These are phyloP conservation scores for Peromyscus polionotus DNA, from an alignment of 2,113 vertebrate genomes.

Conservation along the genomic window DNA sequence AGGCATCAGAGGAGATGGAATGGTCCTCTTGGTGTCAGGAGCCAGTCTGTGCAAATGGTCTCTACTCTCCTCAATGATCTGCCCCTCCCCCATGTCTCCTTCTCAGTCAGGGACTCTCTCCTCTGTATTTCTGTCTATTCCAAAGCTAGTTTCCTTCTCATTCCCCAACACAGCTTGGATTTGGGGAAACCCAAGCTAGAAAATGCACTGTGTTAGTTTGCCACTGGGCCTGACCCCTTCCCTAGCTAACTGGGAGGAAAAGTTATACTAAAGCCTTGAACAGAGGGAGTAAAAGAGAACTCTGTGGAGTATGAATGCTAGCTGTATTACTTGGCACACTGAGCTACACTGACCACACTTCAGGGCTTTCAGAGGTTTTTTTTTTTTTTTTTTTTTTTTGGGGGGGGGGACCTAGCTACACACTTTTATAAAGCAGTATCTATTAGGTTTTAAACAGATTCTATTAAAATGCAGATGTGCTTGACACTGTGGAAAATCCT, in stretches of 20 bases:
- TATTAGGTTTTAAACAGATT: slow-evolving; percentile 37
- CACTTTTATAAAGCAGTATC: background rate
- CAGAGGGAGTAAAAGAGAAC: background rate
- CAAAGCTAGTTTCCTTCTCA: background rate
- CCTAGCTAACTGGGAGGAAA: slow-evolving; percentile 31
- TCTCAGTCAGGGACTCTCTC: background rate
- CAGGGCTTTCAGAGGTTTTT: background rate
- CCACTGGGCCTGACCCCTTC: background rate
- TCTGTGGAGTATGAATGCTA: background rate
- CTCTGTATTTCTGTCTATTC: background rate
- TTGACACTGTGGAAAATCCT: slow-evolving; percentile 51
- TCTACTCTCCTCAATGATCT: background rate
- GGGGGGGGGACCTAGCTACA: background rate
- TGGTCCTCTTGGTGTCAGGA: slow-evolving; percentile 22
- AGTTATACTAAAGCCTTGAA: background rate
- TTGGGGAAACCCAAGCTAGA: background rate
- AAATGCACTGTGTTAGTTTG: background rate
- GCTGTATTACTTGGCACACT: background rate
- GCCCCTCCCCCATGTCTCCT: background rate
- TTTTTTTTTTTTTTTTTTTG: background rate
- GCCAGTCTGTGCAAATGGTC: background rate
- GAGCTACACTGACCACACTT: background rate
- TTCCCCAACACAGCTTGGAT: background rate
- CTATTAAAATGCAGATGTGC: slow-evolving; percentile 20
- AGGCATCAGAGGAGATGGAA: background rate